Conservation (phyloP, 2,888 invertebrate genomes). For the Desoria tigrina region DNA sequence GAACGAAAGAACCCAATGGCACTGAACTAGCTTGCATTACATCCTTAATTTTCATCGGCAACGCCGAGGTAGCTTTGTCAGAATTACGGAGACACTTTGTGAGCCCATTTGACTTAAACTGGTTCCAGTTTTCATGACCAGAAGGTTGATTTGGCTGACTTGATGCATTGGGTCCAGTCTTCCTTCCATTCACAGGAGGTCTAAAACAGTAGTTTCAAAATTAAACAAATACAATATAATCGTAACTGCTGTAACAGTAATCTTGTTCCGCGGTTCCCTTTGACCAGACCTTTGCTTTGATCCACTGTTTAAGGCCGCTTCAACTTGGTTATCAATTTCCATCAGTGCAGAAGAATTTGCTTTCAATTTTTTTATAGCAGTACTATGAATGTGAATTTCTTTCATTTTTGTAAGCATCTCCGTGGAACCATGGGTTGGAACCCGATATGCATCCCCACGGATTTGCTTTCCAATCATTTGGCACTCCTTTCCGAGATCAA, state of each 20-base stretch:
- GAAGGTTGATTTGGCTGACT: neutral
- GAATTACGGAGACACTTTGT: neutral
- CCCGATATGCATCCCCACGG: conserved; percentile 3
- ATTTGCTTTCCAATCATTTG: conserved; percentile 3
- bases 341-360: neutral
- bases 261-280: too few species aligned
- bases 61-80: too few species aligned
- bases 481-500: neutral
- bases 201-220: neutral
- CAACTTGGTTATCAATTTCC: neutral
- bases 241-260: too few species aligned
- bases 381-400: conserved; percentile 3
- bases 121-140: neutral
- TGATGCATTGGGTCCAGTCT: too few species aligned
- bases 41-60: too few species aligned
- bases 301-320: too few species aligned
- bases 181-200: neutral
- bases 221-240: too few species aligned
- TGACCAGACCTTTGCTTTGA: too few species aligned
- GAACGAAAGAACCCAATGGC: neutral
- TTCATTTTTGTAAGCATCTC: conserved; percentile 11
- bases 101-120: neutral
- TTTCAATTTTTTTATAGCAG: neutral
- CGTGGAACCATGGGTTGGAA: conserved; percentile 2
- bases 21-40: too few species aligned